phyloP scores from a whole-genome alignment of 2,113 vertebrate genomes.

The Myrmecophaga tridactyla region DNA sequence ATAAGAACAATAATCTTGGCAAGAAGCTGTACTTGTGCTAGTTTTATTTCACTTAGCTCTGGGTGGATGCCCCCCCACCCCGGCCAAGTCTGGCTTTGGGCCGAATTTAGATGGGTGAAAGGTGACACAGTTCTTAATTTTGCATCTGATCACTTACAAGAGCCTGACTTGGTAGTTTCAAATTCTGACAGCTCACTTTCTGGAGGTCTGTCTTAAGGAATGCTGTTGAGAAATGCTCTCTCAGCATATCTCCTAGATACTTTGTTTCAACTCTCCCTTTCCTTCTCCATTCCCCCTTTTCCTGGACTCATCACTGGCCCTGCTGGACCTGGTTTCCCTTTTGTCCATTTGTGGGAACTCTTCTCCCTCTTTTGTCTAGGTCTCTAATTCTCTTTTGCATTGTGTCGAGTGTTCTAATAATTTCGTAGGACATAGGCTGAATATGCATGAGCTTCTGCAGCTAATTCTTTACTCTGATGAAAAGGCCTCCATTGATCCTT shows the following conservation, averaged over 20 bases:
- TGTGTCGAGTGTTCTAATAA: background rate
- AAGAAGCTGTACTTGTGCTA: background rate
- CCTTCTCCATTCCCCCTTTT: accelerated
- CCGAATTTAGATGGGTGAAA: conserved; percentile 37
- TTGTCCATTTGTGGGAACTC: background rate
- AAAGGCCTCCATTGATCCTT: background rate
- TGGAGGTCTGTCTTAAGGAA: background rate
- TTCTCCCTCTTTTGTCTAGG: background rate
- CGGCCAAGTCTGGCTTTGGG: background rate
- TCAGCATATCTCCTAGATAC: background rate
- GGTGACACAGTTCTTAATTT: conserved; percentile 56
- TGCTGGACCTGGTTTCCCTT: background rate
- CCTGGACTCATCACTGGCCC: background rate
- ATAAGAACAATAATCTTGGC: conserved; percentile 51
- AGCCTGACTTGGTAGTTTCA: background rate
- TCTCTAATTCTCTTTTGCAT: background rate
- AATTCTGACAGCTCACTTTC: background rate
- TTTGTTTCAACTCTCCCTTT: background rate
- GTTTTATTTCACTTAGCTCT: conserved; percentile 34
- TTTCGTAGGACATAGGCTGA: background rate
- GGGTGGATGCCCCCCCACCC: conserved; percentile 5
- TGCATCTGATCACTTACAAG: conserved; percentile 5
- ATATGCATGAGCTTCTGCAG: background rate
- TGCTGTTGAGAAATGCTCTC: background rate
- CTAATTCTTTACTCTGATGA: background rate